Base-by-base conservation (phyloP, 2,113 vertebrate species). In the Poeciliopsis occidentalis region DNA sequence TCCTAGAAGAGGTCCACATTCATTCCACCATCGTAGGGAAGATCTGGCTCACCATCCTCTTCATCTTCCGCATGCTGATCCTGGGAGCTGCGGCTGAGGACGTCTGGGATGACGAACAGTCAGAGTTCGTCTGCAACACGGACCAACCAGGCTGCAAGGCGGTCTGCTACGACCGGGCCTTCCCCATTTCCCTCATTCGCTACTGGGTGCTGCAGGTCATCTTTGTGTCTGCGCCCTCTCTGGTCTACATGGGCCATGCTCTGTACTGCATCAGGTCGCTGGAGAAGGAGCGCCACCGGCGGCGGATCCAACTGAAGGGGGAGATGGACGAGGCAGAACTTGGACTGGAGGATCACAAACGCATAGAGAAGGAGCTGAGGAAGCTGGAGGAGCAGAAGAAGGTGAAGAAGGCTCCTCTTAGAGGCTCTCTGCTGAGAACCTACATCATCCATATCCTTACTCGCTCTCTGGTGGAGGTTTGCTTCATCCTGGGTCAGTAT, bases 191-290 rank as follows among this genome's bases (percentile, higher is more conserved):
- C 71, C 93, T 98, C 86, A 97, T 98, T 82, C 95, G 96, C 78
- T 98, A 95, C 89, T 99, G 97, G 97, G 97, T 98, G 1, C 92
- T 99, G 79, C 97, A 98, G 87, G 95, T 99, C 75, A 97, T 98
- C 72, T 99, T 97, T 41, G 96, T 99, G 34, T 98, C 97, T n/a
- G 96, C 97, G 4, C 97, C 97, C 0, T 98, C 97, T 0, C 91
- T 98, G 10, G 95, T 97, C 57, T 97, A 98, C 92, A 98, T 98
- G 97, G 97, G 96, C 39, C 97, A 99, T 0, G 96, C 95, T 0
- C 95, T 98, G 80, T 98, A 97, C 84, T 95, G 95, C 51, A 86
- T 98, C 6, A 93, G 95, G 54, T 82, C 94, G 0, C 93, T 99
- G 3, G 97, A 98, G 84, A 99, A 98, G 62, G 95, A 98, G 80